Evolutionary conservation across 2,113 vertebrate genomes (phyloP), one percentile per base, ranked within the genome.

Genomic region (Pandion haliaetus): DNA sequence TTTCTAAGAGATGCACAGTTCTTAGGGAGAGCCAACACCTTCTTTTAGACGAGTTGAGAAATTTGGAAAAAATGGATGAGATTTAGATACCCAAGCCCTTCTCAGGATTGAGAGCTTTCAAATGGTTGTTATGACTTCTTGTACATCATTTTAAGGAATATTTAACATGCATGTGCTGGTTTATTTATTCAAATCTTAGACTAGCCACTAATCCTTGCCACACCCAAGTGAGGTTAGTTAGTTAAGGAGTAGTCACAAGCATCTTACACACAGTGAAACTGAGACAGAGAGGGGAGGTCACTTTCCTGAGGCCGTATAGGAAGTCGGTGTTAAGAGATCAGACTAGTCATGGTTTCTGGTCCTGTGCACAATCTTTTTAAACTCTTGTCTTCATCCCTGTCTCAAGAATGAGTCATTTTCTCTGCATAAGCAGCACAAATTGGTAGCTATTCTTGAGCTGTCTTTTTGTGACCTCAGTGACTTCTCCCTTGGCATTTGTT

Each of bases 371-470:
- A 66, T 50, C 81, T 86, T 66, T 54, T 57, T 57, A 79, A 87
- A 63, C 55, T 83, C 61, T 44, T 42, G 12, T 45, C 88, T 91
- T 34, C 34, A 32, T 87, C 58, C 66, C 65, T 80, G 62, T 23
- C 69, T 97, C 50, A 63, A 70, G 12, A 87, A 17, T 90, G 86
- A 96, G 49, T 95, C 47, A 91, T 85, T 67, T 80, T 66, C 91
- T 80, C 73, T 93, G 82, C 81, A 85, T 78, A 82, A 81, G 63
- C 86, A 88, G 86, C 84, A 84, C 34, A 57, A 26, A 12, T 67
- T 58, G 61, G 23, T 86, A 34, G 57, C 73, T 61, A 2, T 88
- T 91, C 78, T 70, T 44, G 40, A 82, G 83, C 62, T 83, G 36
- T 14, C 62, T 79, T 61, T 55, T 38, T 74, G 32, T 81, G 82